phyloP scores from a whole-genome alignment of 2,797 vertebrate species.

The Falco cherrug region DNA sequence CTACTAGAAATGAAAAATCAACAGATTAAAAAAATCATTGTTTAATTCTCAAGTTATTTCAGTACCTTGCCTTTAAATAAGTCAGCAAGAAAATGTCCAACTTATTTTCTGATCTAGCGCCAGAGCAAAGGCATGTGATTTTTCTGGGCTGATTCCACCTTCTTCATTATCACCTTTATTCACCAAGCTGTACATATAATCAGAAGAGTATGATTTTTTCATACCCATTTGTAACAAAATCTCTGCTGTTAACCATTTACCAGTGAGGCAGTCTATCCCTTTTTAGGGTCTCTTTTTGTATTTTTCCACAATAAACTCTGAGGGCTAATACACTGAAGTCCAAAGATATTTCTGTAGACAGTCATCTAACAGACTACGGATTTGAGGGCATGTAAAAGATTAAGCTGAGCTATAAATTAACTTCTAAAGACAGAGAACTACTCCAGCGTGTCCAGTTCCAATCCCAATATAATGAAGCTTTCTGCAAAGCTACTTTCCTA shows the following conservation, averaged over 20 bases:
- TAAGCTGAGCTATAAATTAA: conserved; percentile 28
- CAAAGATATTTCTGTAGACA: neutral
- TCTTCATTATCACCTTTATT: neutral
- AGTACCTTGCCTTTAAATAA: neutral
- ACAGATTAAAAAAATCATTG: neutral
- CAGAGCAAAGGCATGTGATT: neutral
- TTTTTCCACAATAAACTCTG: conserved; percentile 7
- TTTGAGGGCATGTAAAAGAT: conserved; percentile 20
- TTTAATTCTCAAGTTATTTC: neutral
- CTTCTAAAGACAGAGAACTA: neutral
- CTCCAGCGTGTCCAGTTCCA: neutral
- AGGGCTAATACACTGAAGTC: neutral
- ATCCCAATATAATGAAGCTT: neutral
- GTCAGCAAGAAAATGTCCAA: neutral
- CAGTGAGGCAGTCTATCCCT: neutral
- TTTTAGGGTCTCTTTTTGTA: neutral
- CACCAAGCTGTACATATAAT: neutral
- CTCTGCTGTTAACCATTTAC: neutral
- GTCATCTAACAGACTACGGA: neutral
- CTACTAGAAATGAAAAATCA: neutral
- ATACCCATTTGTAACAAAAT: neutral
- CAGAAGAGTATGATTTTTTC: neutral
- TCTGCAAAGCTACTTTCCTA: neutral
- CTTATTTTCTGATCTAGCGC: neutral
- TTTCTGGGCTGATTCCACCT: neutral